Evolutionary conservation across 1,140 invertebrate genomes (phyloP), one percentile per base, ranked within the genome.

Genomic region (Trinorchestia longiramus): DNA sequence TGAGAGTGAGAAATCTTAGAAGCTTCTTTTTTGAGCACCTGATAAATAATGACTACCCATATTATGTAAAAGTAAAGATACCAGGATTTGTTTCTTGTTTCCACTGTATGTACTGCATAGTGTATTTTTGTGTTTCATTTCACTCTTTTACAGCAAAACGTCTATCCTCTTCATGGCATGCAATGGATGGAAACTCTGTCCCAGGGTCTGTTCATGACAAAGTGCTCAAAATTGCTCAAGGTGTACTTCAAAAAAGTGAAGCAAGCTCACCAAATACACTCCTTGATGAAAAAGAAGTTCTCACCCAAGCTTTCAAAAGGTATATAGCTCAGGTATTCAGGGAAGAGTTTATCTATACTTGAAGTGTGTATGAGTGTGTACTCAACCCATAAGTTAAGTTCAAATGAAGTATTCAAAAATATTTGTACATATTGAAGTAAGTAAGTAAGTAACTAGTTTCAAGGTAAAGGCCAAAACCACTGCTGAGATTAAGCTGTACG

Each of bases 241-340:
- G 43, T 94, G 92, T 43, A 47, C 41, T 43, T 45, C 41, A 94
- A 94, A 94, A 45, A 43, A 43, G 41, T 45, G 92, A 94, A 94
- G 44, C 36, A 40, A 94, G 44, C 3, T n/a, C 43, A 43, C n/a
- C 44, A n/a, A 44, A 94, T n/a, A 0, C 17, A 45, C 6, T 47
- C 92, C 43, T 23, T 43, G 92, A 45, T 94, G 43, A 43, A 47
- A 94, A n/a, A 94, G 92, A 94, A 47, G 36, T 94, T 40, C 41
- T 94, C 8, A 47, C 92, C 3, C 92, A 94, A 40, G 92, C 92
- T n/a, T 94, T 94, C 44, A 47, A 44, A 94, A 94, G 92, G 92
- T 94, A 45, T 94, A 8, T 36, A 42, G n/a, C 8, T 42, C 11
- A 90, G 15, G 0, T 90, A 90, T 90, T 90, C 41, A 8, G 15